These are phyloP conservation scores for Chrysomallon squamiferum DNA, from an alignment of 1,140 invertebrate genomes.

Conservation along the genomic window DNA sequence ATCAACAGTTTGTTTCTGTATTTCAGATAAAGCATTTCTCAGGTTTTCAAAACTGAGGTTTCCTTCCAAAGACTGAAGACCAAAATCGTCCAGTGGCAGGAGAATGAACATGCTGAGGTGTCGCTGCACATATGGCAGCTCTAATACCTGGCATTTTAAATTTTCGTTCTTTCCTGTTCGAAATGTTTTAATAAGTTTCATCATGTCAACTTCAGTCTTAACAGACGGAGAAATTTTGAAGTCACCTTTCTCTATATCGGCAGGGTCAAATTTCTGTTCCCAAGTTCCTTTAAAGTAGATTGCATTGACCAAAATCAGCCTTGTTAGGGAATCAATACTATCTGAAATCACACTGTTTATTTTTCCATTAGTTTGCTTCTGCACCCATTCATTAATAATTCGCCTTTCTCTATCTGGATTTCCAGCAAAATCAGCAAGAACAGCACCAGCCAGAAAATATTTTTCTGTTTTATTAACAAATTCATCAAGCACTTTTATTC, in stretches of 20 bases:
- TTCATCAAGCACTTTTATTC: neutral
- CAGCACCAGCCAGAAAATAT: neutral
- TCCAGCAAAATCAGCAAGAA: slow-evolving; percentile 2
- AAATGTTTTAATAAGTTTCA: slow-evolving; percentile 71
- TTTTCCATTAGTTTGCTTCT: slow-evolving; percentile 70
- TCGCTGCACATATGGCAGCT: slow-evolving; percentile 74
- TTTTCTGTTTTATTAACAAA: slow-evolving; percentile 6
- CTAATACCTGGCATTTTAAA: slow-evolving; percentile 75
- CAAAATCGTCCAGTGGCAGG: slow-evolving; percentile 66
- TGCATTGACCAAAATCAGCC: slow-evolving; percentile 76
- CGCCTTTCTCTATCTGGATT: slow-evolving; percentile 43
- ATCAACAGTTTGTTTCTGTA: slow-evolving; percentile 23
- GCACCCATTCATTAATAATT: slow-evolving; percentile 75
- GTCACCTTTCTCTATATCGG: slow-evolving; percentile 63
- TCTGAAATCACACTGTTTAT: slow-evolving; percentile 69
- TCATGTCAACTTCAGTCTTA: slow-evolving; percentile 55
- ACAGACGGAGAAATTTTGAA: slow-evolving; percentile 45
- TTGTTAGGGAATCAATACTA: slow-evolving; percentile 66
- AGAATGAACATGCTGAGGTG: slow-evolving; percentile 75
- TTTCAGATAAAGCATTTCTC: slow-evolving; percentile 12
- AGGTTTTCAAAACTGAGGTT: slow-evolving; percentile 66
- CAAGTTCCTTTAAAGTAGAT: slow-evolving; percentile 81
- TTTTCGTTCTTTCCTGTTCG: slow-evolving; percentile 72
- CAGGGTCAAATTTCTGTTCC: slow-evolving; percentile 72
- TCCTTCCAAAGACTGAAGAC: slow-evolving; percentile 64